Conservation (phyloP, 2,888 invertebrate genomes). For the Camponotus fellah region DNA sequence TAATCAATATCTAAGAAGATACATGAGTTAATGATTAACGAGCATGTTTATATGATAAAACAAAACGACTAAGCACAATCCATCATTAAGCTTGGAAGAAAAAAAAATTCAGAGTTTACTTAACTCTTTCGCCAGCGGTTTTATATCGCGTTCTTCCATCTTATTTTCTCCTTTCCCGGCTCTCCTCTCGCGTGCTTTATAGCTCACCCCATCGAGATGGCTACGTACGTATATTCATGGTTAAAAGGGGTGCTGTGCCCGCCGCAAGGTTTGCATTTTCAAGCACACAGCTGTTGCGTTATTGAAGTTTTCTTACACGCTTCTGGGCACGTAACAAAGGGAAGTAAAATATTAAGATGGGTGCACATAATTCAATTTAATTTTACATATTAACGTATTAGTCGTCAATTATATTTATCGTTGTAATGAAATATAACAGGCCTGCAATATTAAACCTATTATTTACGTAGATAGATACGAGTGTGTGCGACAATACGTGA, state of each 20-base stretch:
- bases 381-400: background rate
- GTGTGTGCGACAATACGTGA: background rate
- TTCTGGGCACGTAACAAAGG: background rate
- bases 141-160: slow-evolving; percentile 44
- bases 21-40: slow-evolving; percentile 15
- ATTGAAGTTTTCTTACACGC: slow-evolving; percentile 51
- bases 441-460: background rate
- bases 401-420: background rate
- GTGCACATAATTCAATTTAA: slow-evolving; percentile 5
- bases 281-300: slow-evolving; percentile 51
- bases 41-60: slow-evolving; percentile 18
- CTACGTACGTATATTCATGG: slow-evolving; percentile 47
- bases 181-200: slow-evolving; percentile 27
- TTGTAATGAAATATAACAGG: background rate
- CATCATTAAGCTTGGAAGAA: slow-evolving; percentile 32
- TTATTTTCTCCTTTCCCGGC: slow-evolving; percentile 37
- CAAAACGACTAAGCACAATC: slow-evolving; percentile 14
- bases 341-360: slow-evolving; percentile 21
- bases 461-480: background rate
- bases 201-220: slow-evolving; percentile 21
- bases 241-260: slow-evolving; percentile 31
- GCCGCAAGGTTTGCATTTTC: slow-evolving; percentile 51
- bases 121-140: slow-evolving; percentile 40
- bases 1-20: slow-evolving; percentile 9
- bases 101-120: slow-evolving; percentile 31